Conservation (phyloP, 2,888 invertebrate genomes). For the Polydesmus complanatus region DNA sequence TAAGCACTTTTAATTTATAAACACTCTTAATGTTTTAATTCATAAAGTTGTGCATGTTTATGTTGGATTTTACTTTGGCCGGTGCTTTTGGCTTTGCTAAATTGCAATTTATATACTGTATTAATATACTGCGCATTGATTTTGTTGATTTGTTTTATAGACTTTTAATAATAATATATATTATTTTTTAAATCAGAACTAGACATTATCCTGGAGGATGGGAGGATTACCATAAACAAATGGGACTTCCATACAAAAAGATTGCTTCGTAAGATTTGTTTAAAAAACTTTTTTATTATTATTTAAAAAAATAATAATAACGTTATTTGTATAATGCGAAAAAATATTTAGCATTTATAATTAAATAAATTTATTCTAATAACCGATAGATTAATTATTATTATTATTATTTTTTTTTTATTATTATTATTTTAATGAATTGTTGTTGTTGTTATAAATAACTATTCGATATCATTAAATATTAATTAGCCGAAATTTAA, state of each 20-base stretch:
- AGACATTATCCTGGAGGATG: constrained; percentile 18
- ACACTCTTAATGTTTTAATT: background rate
- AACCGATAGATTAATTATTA: too few species aligned
- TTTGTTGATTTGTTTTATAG: background rate
- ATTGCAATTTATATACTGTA: background rate
- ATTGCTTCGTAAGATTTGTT: constrained; percentile 2
- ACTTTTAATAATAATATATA: background rate
- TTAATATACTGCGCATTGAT: background rate
- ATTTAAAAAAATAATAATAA: too few species aligned
- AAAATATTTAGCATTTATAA: too few species aligned
- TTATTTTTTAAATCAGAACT: constrained; percentile 10
- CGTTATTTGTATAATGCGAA: too few species aligned
- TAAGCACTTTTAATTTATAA: constrained; percentile 8
- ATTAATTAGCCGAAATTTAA: too few species aligned
- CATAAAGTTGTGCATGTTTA: background rate
- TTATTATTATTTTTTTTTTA: too few species aligned
- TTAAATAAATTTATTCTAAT: too few species aligned
- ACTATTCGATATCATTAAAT: too few species aligned
- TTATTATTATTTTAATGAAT: too few species aligned
- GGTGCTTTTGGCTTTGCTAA: background rate
- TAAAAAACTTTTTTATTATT: too few species aligned
- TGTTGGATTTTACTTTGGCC: background rate
- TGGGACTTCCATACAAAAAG: constrained; percentile 13
- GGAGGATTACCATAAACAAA: constrained; percentile 16
- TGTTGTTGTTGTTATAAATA: too few species aligned